Evolutionary conservation across 2,113 vertebrate genomes (phyloP), one percentile per base, ranked within the genome.

Genomic region (Anguilla rostrata): DNA sequence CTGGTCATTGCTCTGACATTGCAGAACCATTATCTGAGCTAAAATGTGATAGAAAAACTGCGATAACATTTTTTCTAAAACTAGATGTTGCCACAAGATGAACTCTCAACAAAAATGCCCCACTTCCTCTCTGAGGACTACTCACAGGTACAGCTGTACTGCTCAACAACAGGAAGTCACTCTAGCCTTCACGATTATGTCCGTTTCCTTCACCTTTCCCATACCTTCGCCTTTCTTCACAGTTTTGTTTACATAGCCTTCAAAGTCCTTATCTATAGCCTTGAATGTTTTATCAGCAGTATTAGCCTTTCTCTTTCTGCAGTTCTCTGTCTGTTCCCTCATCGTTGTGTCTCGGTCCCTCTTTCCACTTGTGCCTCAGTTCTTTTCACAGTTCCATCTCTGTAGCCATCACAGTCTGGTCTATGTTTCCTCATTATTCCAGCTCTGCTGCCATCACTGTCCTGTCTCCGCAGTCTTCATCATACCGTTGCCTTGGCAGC

Each of bases 401-500:
- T 34, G 26, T 14, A 75, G 71, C 71, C 60, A 22, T 66, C 60
- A 26, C 5, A 20, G 22, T 66, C 60, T 66, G 60, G 49, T 66
- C 18, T 22, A 20, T 60, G 60, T 66, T 66, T 26, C 60, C 18
- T 26, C 60, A 26, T 66, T 5, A 8, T 11, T 66, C 60, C 8
- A 53, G 91, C 86, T 87, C 84, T 60, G 8, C 87, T 87, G 89
- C 86, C 88, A 89, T 90, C 78, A 90, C 83, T 34, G 3, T 83
- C 80, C 86, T 82, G 93, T 92, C 84, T 87, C 84, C 43, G 11
- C 87, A 88, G 89, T 86, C 88, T 90, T 90, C 66, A 90, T 82
- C 34, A 2, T 84, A 82, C 86, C 82, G 93, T 92, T 94, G 93
- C 91, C 90, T 87, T 90, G 91, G 92, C 92, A 92, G 92, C 86